Conservation (phyloP, 1,140 invertebrate genomes). For the Diorhabda sublineata region DNA sequence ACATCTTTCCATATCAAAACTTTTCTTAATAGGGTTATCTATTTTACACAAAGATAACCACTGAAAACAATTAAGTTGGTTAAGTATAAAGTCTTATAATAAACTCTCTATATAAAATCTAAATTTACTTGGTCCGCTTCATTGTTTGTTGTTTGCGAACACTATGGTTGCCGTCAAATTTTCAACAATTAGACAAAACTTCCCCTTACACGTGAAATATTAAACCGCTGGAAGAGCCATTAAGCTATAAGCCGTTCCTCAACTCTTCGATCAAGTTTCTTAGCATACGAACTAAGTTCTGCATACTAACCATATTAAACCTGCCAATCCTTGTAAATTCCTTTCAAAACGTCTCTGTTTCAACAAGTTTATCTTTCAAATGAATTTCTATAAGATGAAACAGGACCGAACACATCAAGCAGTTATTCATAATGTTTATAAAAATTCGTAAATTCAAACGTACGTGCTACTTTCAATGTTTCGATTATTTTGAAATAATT, state of each 20-base stretch:
- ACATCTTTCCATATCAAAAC: too few relatives aligned
- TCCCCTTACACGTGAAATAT: not conserved
- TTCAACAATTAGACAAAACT: slow-evolving; percentile 2
- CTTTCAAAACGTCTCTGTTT: slow-evolving; percentile 2
- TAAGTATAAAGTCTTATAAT: not conserved
- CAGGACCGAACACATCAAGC: too few relatives aligned
- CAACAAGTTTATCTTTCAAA: not conserved
- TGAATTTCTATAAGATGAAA: not conserved
- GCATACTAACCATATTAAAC: not conserved
- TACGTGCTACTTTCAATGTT: too few relatives aligned
- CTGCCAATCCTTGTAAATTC: slow-evolving; percentile 1
- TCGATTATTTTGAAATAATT: too few relatives aligned
- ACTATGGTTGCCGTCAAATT: not conserved
- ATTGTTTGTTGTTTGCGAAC: slow-evolving; percentile 2
- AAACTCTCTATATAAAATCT: not conserved
- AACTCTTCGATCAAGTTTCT: slow-evolving; percentile 2
- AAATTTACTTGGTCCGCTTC: not conserved
- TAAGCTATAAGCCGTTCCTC: slow-evolving; percentile 1
- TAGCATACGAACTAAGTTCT: not conserved
- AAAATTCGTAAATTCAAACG: too few relatives aligned
- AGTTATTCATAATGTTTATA: too few relatives aligned
- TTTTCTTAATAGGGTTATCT: too few relatives aligned
- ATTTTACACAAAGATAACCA: not conserved
- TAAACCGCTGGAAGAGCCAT: not conserved
- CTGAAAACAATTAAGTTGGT: not conserved